A percentile compares a stretch with the other conserved stretches of the same genome.
Conservation (phyloP, 2,797 vertebrate species). For the Rhinoraja longicauda region DNA sequence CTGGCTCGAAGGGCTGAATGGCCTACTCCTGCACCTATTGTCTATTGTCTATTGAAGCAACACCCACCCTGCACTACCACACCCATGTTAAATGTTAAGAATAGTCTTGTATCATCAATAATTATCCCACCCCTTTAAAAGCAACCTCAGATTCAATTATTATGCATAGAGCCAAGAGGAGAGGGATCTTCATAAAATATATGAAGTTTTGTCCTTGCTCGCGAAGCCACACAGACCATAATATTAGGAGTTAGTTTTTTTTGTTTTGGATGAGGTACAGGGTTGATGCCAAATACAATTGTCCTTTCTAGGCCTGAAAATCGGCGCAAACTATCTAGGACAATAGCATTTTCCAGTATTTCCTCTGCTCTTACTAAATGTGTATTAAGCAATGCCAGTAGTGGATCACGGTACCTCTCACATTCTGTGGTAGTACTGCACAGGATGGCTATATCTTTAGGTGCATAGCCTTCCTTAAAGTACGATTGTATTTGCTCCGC, state of each 20-base stretch:
- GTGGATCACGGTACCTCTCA: conserved; percentile 29
- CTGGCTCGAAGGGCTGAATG: no score
- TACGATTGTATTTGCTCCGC: conserved; percentile 43
- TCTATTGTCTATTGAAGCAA: no score
- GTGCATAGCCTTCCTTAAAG: conserved; percentile 44
- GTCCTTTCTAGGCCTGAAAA: conserved; percentile 50
- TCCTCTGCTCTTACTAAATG: background rate
- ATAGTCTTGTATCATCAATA: background rate
- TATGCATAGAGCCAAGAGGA: background rate
- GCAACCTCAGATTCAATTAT: background rate
- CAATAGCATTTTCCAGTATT: background rate
- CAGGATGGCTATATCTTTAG: conserved; percentile 50
- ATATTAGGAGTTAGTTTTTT: background rate
- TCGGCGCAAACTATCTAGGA: conserved; percentile 48
- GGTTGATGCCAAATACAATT: conserved; percentile 50
- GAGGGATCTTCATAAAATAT: background rate
- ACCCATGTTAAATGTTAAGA: background rate
- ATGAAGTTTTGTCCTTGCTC: background rate
- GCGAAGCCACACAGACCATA: background rate
- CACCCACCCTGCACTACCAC: no score
- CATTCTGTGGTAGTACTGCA: conserved; percentile 42
- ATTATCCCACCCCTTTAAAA: background rate
- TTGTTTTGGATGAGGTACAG: background rate
- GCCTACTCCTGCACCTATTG: no score
- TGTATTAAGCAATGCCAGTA: conserved; percentile 38